Evolutionary conservation across 2,888 invertebrate species (phyloP), one percentile per base, ranked within the genome.

Genomic region (Spilosoma lubricipeda): DNA sequence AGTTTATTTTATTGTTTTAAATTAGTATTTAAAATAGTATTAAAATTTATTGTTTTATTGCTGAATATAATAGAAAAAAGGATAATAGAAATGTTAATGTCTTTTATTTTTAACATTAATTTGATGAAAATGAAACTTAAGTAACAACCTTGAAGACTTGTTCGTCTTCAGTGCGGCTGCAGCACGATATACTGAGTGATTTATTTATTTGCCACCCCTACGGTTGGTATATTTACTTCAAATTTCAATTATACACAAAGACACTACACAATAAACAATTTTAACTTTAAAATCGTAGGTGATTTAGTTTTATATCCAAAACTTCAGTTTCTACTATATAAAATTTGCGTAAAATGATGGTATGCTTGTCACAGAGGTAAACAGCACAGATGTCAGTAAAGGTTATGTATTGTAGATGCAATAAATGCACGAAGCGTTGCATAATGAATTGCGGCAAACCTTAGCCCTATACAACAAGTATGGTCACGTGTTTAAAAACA

Each of bases 351-450:
- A 77, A 81, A 78, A 78, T 75, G 86, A 91, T 89, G 89, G 80
- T 85, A 87, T 80, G 84, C 87, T 88, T 89, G 90, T 91, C 90
- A 89, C 88, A 88, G 87, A 88, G 88, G 90, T 89, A 91, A 90
- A 91, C 89, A 90, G 85, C 89, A 85, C 79, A 81, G 85, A 87
- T 77, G 76, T 77, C 82, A 82, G 89, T 85, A 94, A 94, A 94
- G 94, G 94, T 94, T 94, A 92, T 87, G 88, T 86, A 89, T 90
- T 92, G 91, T 91, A 82, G 89, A 85, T 89, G 92, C 93, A 93
- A 91, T 91, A 90, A 91, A 90, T 93, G 91, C 91, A 89, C 87
- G 86, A 88, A 81, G 80, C 77, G 81, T 94, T 94, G 92, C 94
- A 77, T 84, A 82, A 84, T 69, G n/a, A 76, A 80, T 82, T 85